Base-by-base conservation (phyloP, 2,113 vertebrate species). In the Protomyctophum bolini region DNA sequence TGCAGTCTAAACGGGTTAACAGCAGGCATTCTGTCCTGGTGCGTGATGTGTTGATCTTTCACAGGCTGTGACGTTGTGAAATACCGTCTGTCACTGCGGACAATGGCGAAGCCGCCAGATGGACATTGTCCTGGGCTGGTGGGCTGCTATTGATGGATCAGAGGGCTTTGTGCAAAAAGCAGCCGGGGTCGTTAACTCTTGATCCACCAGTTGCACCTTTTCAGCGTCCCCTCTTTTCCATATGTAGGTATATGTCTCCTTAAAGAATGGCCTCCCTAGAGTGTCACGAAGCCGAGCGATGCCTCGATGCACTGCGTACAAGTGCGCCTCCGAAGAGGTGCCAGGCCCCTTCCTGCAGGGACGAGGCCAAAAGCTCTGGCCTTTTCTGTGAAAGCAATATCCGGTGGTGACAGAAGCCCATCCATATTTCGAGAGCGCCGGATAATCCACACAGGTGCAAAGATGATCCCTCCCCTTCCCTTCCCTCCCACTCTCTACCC, bases 61-160 rank as follows among this genome's bases (percentile, higher is more conserved):
- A 28, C 60, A 69, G 14, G 15, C 69, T 77, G 62, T 73, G 45
- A 72, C 33, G 10, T 47, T 87, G 89, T 87, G 84, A 89, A 89
- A 91, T 89, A 83, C 87, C 86, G 79, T 79, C 85, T 73, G 84
- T 82, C 86, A 82, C 28, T 4, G 65, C 60, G n/a, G 65, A 92
- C 86, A 92, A 91, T 86, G 66, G 77, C 82, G 91, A 92, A 91
- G 83, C 81, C 87, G 76, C 91, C 83, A 88, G 92, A 90, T 82
- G 82, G 83, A 80, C 88, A 90, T 90, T 92, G 84, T 92, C 75
- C 86, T 0, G 77, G 21, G 51, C 85, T 63, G 81, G 29, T 71
- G 75, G 21, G 70, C 73, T 68, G 80, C 85, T 90, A 88, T 88
- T 86, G 86, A 89, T 84, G 83, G 88, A 89, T 90, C 87, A 86